Conservation (phyloP, 1,140 invertebrate genomes). For the Cardiocondyla obscurior region DNA sequence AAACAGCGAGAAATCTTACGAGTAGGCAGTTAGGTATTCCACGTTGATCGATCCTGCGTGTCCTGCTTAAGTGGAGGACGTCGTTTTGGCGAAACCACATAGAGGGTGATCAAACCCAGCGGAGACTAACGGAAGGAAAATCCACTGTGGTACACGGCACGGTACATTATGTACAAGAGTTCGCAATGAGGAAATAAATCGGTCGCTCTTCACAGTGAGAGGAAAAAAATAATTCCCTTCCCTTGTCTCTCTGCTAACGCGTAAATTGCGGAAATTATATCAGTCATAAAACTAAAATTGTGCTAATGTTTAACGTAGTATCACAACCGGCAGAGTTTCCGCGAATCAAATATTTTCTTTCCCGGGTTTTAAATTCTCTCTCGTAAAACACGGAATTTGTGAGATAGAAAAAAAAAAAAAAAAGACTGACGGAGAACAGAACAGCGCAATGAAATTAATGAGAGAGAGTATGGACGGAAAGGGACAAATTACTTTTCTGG, state of each 20-base stretch:
- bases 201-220: background rate
- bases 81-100: constrained; percentile 50
- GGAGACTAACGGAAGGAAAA: constrained; percentile 49
- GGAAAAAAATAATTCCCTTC: constrained; percentile 2
- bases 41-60: constrained; percentile 41
- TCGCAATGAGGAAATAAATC: constrained; percentile 39
- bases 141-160: constrained; percentile 29
- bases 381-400: background rate
- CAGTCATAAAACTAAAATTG: background rate
- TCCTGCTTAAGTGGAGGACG: constrained; percentile 48
- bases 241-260: background rate
- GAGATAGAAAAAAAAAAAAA: no score
- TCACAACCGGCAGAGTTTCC: background rate
- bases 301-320: constrained; percentile 10
- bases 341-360: constrained; percentile 1
- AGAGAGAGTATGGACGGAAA: constrained; percentile 51
- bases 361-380: constrained; percentile 3
- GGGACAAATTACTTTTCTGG: constrained; percentile 67
- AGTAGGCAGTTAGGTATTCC: constrained; percentile 31
- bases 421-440: constrained; percentile 19
- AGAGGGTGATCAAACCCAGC: constrained; percentile 42
- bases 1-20: constrained; percentile 14
- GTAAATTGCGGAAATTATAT: constrained; percentile 3
- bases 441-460: constrained; percentile 64
- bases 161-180: constrained; percentile 37